Evolutionary conservation across 2,113 vertebrate species (phyloP).

Genomic region (Alethe diademata): DNA sequence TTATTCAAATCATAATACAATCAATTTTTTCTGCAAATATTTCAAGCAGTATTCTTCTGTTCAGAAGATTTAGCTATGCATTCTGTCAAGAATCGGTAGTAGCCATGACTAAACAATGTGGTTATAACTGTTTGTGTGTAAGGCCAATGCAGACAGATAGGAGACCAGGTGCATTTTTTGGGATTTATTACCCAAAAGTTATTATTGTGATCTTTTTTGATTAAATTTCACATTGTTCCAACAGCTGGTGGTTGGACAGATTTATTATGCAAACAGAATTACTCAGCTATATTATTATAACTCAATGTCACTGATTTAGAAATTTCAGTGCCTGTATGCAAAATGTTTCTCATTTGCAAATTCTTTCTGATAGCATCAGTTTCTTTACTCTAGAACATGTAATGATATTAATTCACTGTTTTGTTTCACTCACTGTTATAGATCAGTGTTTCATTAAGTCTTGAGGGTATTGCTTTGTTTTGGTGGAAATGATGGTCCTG

Average conservation of each 20-base stretch:
- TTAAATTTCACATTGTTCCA: slow-evolving; percentile 7
- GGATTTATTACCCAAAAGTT: neutral
- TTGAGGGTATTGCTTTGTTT: neutral
- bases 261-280: neutral
- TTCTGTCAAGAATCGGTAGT: neutral
- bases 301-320: neutral
- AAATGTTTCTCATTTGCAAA: neutral
- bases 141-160: neutral
- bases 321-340: neutral
- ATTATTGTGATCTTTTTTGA: neutral
- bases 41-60: neutral
- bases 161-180: neutral
- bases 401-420: neutral
- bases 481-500: neutral
- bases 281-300: neutral
- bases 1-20: neutral
- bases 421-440: neutral
- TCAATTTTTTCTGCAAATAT: neutral
- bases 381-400: neutral
- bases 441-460: neutral
- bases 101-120: neutral
- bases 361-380: neutral
- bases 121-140: neutral
- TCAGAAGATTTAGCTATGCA: neutral
- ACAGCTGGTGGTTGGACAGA: neutral